Evolutionary conservation across 2,888 invertebrate genomes (phyloP), one percentile per base, ranked within the genome.

Genomic region (Emesis furor): DNA sequence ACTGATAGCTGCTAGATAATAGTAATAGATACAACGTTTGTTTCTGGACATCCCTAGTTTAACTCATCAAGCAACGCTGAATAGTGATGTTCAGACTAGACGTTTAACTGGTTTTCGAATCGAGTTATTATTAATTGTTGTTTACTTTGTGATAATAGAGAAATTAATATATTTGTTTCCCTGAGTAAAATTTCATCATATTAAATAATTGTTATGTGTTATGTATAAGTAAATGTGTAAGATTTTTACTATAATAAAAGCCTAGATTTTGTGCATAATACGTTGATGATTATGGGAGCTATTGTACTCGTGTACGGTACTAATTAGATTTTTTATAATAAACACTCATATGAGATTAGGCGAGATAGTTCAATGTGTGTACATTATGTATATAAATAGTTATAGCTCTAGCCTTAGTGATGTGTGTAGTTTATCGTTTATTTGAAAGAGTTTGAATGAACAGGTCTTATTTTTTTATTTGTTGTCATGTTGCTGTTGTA

Each of bases 321-420:
- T 65, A 65, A 65, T 65, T 65, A 65, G 65, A 65, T 65, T 65
- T 65, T 65, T 12, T 65, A 65, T 46, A 65, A 24, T 24, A 24
- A 30, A 17, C 30, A 62, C 62, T 62, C n/a, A 30, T 42, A 42
- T 79, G 87, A 91, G 89, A 91, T 82, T 86, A 87, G 86, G 87
- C 87, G 91, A 89, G 35, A 90, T 92, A 91, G 91, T 80, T 86
- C 90, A 92, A 92, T 91, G 92, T 92, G 86, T 95, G 95, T 96
- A 96, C 92, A 95, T 95, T 95, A 91, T 96, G 96, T 96, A 96
- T 94, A 96, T 95, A 95, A 92, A 30, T 95, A 95, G 94, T 91
- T 87, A 92, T 95, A 96, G 93, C 91, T 84, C 91, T 95, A 94
- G 83, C 90, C 87, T 94, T 94, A 93, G 89, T 85, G 91, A 89